Percentiles rank a stretch among this genome's conserved stretches.
These are phyloP conservation scores for Macroteleia sp. DNA, from an alignment of 2,888 invertebrate species.

Conservation along the genomic window DNA sequence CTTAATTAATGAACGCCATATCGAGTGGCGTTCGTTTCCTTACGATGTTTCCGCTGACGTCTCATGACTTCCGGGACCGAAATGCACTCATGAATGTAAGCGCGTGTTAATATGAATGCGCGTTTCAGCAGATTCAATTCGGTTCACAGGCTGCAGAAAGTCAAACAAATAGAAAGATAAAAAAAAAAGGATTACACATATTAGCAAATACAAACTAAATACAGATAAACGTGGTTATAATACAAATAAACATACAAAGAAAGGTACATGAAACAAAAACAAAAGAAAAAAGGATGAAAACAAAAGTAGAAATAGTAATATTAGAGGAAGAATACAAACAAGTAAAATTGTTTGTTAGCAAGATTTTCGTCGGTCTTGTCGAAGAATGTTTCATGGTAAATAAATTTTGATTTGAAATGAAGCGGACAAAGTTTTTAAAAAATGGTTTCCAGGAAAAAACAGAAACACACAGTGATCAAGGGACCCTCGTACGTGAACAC, in stretches of 20 bases:
- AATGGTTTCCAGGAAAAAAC: constrained; percentile 2
- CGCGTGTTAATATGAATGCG: no score
- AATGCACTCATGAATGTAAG: no score
- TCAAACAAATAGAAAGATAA: no score
- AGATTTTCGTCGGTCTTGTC: background rate
- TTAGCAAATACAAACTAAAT: no score
- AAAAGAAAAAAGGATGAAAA: background rate
- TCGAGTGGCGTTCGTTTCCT: constrained; percentile 5
- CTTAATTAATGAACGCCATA: constrained; percentile 20
- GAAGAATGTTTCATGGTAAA: constrained; percentile 8
- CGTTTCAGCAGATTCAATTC: no score
- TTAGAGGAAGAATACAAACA: no score
- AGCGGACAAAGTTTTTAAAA: constrained; percentile 21
- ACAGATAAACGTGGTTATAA: no score
- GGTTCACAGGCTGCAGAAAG: no score
- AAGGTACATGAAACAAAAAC: no score
- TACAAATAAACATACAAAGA: no score
- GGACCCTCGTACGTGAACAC: background rate
- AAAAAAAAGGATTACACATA: no score
- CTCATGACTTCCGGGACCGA: constrained; percentile 1
- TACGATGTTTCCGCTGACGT: background rate
- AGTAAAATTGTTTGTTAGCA: background rate
- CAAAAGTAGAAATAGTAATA: background rate
- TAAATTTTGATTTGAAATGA: constrained; percentile 9
- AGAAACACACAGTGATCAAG: constrained; percentile 3